These are phyloP conservation scores for Poecilia picta DNA, from an alignment of 2,797 vertebrate genomes.

Conservation along the genomic window DNA sequence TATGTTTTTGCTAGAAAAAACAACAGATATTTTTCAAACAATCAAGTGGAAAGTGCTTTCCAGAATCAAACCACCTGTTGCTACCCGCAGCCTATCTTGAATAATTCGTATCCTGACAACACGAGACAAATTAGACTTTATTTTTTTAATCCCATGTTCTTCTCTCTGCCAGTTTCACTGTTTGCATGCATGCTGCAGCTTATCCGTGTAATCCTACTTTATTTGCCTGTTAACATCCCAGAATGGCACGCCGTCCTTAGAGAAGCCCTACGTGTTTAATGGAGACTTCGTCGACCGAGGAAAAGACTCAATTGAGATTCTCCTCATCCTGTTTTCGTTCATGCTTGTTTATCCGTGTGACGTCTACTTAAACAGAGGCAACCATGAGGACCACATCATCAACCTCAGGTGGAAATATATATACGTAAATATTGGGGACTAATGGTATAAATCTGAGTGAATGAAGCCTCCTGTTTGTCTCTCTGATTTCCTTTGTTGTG, in stretches of 20 bases:
- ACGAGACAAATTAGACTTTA: background rate
- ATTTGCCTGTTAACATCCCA: slow-evolving; percentile 52
- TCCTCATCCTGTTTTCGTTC: slow-evolving; percentile 92
- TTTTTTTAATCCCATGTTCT: slow-evolving; percentile 4
- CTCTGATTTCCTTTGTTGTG: background rate
- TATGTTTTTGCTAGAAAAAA: too few relatives aligned
- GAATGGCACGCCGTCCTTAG: slow-evolving; percentile 93
- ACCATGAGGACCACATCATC: slow-evolving; percentile 95
- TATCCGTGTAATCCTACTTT: background rate
- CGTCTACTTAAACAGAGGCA: slow-evolving; percentile 93
- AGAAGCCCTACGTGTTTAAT: slow-evolving; percentile 92
- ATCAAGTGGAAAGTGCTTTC: too few relatives aligned
- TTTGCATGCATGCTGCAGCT: slow-evolving; percentile 2
- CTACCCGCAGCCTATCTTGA: too few relatives aligned
- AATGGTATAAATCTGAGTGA: background rate
- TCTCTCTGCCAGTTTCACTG: background rate
- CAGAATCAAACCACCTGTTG: too few relatives aligned
- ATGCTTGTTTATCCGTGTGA: slow-evolving; percentile 90
- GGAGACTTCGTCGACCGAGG: slow-evolving; percentile 96
- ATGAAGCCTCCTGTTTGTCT: background rate
- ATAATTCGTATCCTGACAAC: background rate
- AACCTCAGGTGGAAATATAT: slow-evolving; percentile 85
- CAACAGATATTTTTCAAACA: too few relatives aligned
- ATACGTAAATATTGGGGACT: background rate
- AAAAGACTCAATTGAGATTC: slow-evolving; percentile 91